These are phyloP conservation scores for Tetragonula carbonaria DNA, from an alignment of 2,888 invertebrate species.

Conservation along the genomic window DNA sequence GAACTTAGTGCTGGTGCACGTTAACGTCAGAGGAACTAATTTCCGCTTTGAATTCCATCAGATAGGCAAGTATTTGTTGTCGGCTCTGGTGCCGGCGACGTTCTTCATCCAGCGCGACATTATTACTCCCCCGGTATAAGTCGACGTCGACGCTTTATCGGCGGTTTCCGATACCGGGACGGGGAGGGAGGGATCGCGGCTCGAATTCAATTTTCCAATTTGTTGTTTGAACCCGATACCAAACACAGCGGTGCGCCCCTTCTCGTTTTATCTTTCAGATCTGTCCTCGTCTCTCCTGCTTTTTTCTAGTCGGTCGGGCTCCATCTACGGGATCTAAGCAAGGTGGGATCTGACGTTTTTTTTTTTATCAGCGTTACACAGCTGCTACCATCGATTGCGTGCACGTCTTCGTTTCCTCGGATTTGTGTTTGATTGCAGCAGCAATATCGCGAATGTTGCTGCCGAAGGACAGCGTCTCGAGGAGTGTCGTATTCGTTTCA, in stretches of 20 bases:
- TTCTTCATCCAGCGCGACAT: slow-evolving; percentile 6
- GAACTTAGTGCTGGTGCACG: background rate
- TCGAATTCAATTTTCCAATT: slow-evolving; percentile 41
- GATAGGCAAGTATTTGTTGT: background rate
- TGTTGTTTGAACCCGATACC: slow-evolving; percentile 1
- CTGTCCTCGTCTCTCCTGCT: background rate
- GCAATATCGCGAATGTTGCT: background rate
- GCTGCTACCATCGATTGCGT: slow-evolving; percentile 10
- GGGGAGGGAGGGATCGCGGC: background rate
- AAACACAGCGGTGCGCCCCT: background rate
- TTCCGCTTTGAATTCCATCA: background rate
- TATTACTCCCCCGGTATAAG: slow-evolving; percentile 27
- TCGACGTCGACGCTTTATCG: slow-evolving; percentile 16
- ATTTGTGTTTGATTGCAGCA: background rate
- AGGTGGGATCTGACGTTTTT: background rate
- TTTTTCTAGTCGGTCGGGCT: background rate
- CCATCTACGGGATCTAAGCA: background rate
- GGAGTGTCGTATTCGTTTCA: background rate
- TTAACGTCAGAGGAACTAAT: background rate
- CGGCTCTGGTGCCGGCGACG: background rate
- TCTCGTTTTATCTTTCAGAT: background rate
- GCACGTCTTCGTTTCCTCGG: slow-evolving; percentile 1
- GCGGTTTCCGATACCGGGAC: slow-evolving; percentile 11
- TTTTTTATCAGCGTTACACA: slow-evolving; percentile 4
- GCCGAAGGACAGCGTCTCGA: background rate